A percentile compares a stretch with the other conserved stretches of the same genome.
These are phyloP conservation scores for Zeugodacus cucurbitae DNA, from an alignment of 1,140 invertebrate genomes.

Conservation along the genomic window DNA sequence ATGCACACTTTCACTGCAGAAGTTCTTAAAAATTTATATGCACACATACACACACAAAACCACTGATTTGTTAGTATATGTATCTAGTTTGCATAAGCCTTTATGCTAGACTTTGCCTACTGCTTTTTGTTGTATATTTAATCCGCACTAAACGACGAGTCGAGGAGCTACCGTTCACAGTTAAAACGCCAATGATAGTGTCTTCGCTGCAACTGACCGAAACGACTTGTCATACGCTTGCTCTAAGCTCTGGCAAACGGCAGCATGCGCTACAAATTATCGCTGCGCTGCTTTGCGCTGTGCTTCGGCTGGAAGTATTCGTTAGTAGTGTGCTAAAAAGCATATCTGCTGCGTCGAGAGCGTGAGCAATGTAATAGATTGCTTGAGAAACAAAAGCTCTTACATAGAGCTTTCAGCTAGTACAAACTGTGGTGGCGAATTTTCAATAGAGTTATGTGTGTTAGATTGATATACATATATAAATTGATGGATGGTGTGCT, in stretches of 20 bases:
- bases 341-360: neutral
- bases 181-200: conserved; percentile 66
- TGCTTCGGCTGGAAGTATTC: conserved; percentile 48
- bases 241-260: conserved; percentile 46
- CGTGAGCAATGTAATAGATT: conserved; percentile 8
- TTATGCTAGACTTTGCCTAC: neutral
- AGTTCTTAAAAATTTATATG: neutral
- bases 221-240: conserved; percentile 17
- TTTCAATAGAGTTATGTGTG: neutral
- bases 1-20: neutral
- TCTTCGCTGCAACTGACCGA: conserved; percentile 47
- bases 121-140: conserved; percentile 52
- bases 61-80: neutral
- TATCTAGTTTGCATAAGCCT: neutral
- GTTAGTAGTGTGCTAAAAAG: conserved; percentile 45
- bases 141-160: conserved; percentile 19
- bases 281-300: conserved; percentile 27
- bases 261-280: neutral
- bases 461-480: too few species aligned
- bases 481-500: neutral
- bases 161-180: conserved; percentile 65
- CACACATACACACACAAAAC: neutral
- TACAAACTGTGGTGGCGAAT: neutral
- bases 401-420: neutral
- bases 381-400: neutral